Conservation (phyloP, 2,888 invertebrate species). For the Phortica magna region DNA sequence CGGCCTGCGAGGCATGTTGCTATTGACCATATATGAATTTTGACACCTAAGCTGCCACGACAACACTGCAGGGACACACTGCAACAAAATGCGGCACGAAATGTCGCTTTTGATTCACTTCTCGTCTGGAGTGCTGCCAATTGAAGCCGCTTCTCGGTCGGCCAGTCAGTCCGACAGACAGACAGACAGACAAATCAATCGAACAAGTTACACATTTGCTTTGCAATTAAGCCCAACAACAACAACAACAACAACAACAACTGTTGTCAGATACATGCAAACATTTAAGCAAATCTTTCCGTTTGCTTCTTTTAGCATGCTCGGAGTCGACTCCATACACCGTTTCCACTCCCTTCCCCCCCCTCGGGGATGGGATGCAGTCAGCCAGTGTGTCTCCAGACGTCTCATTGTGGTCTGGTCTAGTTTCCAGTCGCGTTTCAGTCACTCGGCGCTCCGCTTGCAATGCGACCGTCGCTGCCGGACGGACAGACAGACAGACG, state of each 20-base stretch:
- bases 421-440: background rate
- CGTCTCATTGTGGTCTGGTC: slow-evolving; percentile 9
- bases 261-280: background rate
- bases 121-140: too few species aligned
- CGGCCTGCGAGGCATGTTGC: background rate
- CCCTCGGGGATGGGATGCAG: too few species aligned
- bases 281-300: background rate
- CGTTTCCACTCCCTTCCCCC: background rate
- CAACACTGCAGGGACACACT: too few species aligned
- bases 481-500: too few species aligned
- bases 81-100: too few species aligned
- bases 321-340: background rate
- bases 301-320: background rate
- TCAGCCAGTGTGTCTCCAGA: slow-evolving; percentile 24
- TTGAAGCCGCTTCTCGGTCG: too few species aligned
- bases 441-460: background rate
- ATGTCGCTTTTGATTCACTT: too few species aligned
- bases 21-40: background rate
- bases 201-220: background rate
- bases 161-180: too few species aligned
- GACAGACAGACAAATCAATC: too few species aligned
- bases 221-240: background rate
- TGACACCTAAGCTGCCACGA: background rate
- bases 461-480: too few species aligned
- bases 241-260: background rate